Evolutionary conservation across 1,140 invertebrate species (phyloP).

Genomic region (Caerostris darwini): DNA sequence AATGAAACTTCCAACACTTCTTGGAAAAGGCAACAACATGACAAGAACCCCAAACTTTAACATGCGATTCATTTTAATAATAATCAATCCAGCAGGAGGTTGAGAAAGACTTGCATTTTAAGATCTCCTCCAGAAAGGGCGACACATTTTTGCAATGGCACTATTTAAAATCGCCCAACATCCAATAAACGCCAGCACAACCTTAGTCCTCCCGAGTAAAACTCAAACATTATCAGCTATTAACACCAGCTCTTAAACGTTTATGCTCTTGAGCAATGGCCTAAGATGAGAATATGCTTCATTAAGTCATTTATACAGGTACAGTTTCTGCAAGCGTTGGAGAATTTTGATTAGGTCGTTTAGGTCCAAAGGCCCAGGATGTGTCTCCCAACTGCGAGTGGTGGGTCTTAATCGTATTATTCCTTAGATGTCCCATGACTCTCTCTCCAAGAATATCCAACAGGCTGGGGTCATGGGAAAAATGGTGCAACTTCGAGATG

Average conservation of each 20-base stretch:
- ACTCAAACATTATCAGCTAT: constrained; percentile 43
- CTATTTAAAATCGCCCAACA: constrained; percentile 51
- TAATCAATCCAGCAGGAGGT: constrained; percentile 15
- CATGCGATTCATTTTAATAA: constrained; percentile 27
- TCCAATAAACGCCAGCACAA: constrained; percentile 33
- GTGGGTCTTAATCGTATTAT: constrained; percentile 51
- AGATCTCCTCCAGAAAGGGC: neutral
- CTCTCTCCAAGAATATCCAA: constrained; percentile 12
- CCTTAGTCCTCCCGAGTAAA: constrained; percentile 1
- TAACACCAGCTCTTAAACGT: constrained; percentile 55
- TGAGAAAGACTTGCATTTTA: neutral
- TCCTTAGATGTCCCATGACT: constrained; percentile 36
- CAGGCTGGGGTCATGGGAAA: neutral
- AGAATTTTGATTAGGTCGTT: constrained; percentile 71
- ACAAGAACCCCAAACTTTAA: neutral
- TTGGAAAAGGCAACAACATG: neutral
- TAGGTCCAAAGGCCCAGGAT: constrained; percentile 31
- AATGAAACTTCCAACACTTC: neutral
- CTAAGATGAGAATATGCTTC: constrained; percentile 50
- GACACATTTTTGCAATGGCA: constrained; percentile 61
- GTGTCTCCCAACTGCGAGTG: constrained; percentile 17
- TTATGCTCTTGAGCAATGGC: constrained; percentile 27
- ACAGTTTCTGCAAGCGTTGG: constrained; percentile 20
- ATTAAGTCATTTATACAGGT: constrained; percentile 67
- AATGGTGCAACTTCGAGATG: constrained; percentile 6